phyloP scores from a whole-genome alignment of 2,888 invertebrate genomes.

The Drosophila monieri region DNA sequence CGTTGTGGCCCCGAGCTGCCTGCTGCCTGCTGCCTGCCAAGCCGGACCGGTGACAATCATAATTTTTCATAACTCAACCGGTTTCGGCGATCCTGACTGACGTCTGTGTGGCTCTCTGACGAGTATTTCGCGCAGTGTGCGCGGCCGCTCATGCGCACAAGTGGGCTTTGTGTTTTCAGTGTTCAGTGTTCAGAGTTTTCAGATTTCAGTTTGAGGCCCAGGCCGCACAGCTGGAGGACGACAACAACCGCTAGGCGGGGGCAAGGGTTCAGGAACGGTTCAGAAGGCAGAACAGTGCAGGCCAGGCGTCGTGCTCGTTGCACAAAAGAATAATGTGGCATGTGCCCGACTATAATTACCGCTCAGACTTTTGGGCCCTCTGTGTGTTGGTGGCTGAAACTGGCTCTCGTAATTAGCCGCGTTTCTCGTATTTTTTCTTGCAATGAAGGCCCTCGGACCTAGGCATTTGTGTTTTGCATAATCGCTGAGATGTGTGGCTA shows the following conservation, averaged over 20 bases:
- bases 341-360: slow-evolving; percentile 73
- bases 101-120: slow-evolving; percentile 65
- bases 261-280: slow-evolving; percentile 32
- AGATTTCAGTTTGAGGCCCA: slow-evolving; percentile 17
- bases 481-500: slow-evolving; percentile 29
- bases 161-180: slow-evolving; percentile 55
- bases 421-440: slow-evolving; percentile 55
- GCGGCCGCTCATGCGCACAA: slow-evolving; percentile 67
- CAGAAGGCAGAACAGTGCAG: not conserved
- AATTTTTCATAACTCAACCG: slow-evolving; percentile 78
- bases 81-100: slow-evolving; percentile 63
- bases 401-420: slow-evolving; percentile 68
- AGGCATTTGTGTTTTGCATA: slow-evolving; percentile 65
- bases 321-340: slow-evolving; percentile 80
- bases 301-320: slow-evolving; percentile 65
- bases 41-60: slow-evolving; percentile 73
- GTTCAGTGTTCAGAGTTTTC: slow-evolving; percentile 16
- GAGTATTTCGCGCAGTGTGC: slow-evolving; percentile 25
- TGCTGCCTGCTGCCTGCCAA: slow-evolving; percentile 3
- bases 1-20: slow-evolving; percentile 25
- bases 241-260: slow-evolving; percentile 16
- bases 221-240: not conserved
- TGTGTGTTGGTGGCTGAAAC: slow-evolving; percentile 10
- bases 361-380: slow-evolving; percentile 28
- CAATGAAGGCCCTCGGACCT: slow-evolving; percentile 70